These are phyloP conservation scores for Meloidogyne floridensis DNA, from an alignment of 1,140 invertebrate species.

Conservation along the genomic window DNA sequence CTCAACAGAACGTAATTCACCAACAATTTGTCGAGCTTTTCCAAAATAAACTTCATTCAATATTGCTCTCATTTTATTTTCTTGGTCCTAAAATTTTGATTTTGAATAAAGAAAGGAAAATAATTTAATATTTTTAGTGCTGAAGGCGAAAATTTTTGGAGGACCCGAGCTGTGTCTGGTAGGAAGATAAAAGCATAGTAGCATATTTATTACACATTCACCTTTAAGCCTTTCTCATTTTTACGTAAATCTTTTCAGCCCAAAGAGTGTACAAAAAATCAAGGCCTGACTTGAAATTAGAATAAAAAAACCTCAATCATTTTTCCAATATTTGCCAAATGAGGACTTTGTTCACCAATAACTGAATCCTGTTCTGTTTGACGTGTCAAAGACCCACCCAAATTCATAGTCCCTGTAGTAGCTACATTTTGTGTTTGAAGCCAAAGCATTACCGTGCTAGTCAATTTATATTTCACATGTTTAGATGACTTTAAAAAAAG, in stretches of 20 bases:
- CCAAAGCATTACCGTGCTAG: conserved; percentile 98
- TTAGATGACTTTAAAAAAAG: conserved; percentile 34
- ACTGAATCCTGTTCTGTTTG: conserved; percentile 88
- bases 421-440: conserved; percentile 93
- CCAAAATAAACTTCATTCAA: conserved; percentile 99
- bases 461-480: conserved; percentile 96
- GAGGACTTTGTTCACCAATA: conserved; percentile 83
- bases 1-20: conserved; percentile 77
- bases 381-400: conserved; percentile 93
- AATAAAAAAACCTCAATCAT: conserved; percentile 71
- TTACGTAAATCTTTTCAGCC: no score
- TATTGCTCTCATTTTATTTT: conserved; percentile 97
- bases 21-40: conserved; percentile 97
- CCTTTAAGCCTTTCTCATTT: no score
- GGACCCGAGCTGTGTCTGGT: no score
- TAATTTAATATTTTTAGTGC: no score
- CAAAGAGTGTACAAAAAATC: no score
- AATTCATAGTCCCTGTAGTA: conserved; percentile 85
- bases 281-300: not conserved
- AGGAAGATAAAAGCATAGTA: no score
- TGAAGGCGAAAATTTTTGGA: no score
- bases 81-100: conserved; percentile 88
- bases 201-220: no score
- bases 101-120: conserved; percentile 66
- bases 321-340: conserved; percentile 94